phyloP scores from a whole-genome alignment of 1,140 invertebrate genomes.

The Drosophila arawakana region DNA sequence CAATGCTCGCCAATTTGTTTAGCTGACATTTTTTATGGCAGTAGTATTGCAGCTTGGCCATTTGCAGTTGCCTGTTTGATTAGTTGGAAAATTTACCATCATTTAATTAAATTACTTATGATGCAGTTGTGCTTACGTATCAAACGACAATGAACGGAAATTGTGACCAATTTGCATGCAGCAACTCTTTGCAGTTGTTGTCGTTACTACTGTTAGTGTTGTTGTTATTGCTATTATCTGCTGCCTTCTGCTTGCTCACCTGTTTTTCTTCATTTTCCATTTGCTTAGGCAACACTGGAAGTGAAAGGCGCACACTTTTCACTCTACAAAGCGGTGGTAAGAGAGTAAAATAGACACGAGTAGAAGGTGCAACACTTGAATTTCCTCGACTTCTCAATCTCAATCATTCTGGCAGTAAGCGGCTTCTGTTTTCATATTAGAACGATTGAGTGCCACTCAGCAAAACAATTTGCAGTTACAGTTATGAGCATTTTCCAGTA shows the following conservation, averaged over 20 bases:
- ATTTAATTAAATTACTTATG: slow-evolving; percentile 79
- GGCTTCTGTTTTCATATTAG: slow-evolving; percentile 7
- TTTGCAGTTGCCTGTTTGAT: slow-evolving; percentile 59
- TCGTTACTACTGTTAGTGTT: background rate
- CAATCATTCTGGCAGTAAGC: background rate
- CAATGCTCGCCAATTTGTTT: slow-evolving; percentile 33
- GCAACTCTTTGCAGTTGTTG: slow-evolving; percentile 36
- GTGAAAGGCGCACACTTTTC: slow-evolving; percentile 45
- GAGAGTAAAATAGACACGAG: background rate
- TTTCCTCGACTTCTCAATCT: slow-evolving; percentile 21
- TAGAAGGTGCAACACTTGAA: background rate
- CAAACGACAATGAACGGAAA: slow-evolving; percentile 75
- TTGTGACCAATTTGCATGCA: slow-evolving; percentile 77
- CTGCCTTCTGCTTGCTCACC: slow-evolving; percentile 39
- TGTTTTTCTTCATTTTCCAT: slow-evolving; percentile 18
- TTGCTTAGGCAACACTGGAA: slow-evolving; percentile 38
- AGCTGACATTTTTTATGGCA: slow-evolving; percentile 22
- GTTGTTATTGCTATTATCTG: slow-evolving; percentile 17
- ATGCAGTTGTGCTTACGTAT: slow-evolving; percentile 60
- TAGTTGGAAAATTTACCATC: slow-evolving; percentile 79
- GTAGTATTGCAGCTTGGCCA: slow-evolving; percentile 29
- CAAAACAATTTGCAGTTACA: slow-evolving; percentile 13
- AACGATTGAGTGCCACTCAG: slow-evolving; percentile 10
- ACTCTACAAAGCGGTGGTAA: background rate
- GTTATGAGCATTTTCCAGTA: slow-evolving; percentile 7